Evolutionary conservation across 2,113 vertebrate genomes (phyloP).

Genomic region (Anas platyrhynchos): DNA sequence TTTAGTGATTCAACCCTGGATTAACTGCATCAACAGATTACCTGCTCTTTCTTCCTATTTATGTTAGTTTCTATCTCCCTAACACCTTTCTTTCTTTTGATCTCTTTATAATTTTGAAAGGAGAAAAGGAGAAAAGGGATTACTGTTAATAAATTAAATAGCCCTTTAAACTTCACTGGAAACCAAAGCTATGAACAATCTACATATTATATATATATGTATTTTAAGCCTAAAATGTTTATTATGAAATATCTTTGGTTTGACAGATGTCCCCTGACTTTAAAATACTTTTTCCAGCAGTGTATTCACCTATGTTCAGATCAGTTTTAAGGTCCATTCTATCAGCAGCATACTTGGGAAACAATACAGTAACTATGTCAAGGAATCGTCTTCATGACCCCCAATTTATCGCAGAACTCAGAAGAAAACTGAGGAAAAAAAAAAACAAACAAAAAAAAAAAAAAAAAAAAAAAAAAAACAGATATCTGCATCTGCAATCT

Average conservation of each 20-base stretch:
- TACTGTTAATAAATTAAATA: not conserved
- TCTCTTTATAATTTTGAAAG: not conserved
- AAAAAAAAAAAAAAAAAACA: not conserved
- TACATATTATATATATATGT: not conserved
- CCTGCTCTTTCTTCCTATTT: not conserved
- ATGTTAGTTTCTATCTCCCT: not conserved
- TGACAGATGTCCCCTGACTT: not conserved
- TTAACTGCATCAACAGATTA: not conserved
- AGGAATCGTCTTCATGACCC: not conserved
- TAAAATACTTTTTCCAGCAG: not conserved
- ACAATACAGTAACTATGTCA: not conserved
- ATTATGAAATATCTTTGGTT: not conserved
- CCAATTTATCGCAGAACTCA: conserved; percentile 64
- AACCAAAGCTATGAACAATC: not conserved
- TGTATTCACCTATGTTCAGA: not conserved
- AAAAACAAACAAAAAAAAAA: too few relatives aligned
- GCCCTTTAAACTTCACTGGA: not conserved
- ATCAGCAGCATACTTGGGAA: not conserved
- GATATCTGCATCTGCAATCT: conserved; percentile 76
- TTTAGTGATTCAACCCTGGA: not conserved
- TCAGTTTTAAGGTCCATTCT: not conserved
- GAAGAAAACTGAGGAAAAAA: conserved; percentile 55
- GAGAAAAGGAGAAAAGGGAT: not conserved
- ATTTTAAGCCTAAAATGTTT: not conserved
- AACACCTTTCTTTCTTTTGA: not conserved